phyloP scores from a whole-genome alignment of 2,888 invertebrate genomes.

The Quadriops clusia region DNA sequence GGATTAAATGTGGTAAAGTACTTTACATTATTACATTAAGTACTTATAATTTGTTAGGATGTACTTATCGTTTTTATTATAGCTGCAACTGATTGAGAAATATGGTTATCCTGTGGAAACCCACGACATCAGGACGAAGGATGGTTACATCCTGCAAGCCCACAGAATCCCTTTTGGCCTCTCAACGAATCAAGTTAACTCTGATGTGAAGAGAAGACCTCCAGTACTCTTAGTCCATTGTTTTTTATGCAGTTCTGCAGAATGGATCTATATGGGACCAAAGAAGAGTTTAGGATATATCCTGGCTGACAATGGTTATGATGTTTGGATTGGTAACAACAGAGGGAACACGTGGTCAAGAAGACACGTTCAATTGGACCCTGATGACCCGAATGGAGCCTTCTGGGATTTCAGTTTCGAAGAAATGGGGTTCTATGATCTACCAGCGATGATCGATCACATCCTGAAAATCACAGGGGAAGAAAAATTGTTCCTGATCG shows the following conservation, averaged over 20 bases:
- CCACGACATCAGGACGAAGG: conserved; percentile 51
- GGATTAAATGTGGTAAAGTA: too few species aligned
- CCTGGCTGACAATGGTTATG: conserved; percentile 38
- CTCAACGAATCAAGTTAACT: conserved; percentile 6
- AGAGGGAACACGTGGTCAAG: conserved; percentile 46
- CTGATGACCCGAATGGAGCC: too few species aligned
- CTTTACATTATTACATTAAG: too few species aligned
- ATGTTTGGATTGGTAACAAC: conserved; percentile 49
- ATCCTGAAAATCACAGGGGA: conserved; percentile 46
- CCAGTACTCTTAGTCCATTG: conserved; percentile 67
- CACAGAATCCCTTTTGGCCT: conserved; percentile 55
- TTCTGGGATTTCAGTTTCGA: conserved; percentile 75
- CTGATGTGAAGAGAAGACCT: too few species aligned
- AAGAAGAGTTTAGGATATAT: conserved; percentile 40
- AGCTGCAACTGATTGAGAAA: conserved; percentile 11
- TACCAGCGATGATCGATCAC: conserved; percentile 72
- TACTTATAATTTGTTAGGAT: too few species aligned
- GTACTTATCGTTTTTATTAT: too few species aligned
- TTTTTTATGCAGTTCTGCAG: conserved; percentile 56
- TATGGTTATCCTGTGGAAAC: conserved; percentile 52
- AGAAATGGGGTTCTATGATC: conserved; percentile 65
- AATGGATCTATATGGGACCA: conserved; percentile 58
- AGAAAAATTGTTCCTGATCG: conserved; percentile 57
- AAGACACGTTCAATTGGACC: conserved; percentile 35
- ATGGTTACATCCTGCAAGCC: conserved; percentile 67